phyloP scores from a whole-genome alignment of 2,797 vertebrate species.

The Propithecus deckenii region DNA sequence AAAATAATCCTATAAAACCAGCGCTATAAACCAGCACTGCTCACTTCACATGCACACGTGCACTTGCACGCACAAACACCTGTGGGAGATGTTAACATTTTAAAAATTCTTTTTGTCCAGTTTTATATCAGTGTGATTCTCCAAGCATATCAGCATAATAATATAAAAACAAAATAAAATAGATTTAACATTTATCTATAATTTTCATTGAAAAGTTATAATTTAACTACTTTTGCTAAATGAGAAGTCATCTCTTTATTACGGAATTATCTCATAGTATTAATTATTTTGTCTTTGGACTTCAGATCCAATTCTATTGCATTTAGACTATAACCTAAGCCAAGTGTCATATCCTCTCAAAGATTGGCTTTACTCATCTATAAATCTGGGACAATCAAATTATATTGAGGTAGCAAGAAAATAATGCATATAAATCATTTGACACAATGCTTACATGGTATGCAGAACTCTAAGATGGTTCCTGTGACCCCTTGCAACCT shows the following conservation, averaged over 20 bases:
- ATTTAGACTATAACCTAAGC: not conserved
- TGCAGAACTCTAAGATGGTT: not conserved
- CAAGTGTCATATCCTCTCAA: not conserved
- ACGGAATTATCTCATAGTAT: not conserved
- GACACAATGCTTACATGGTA: not conserved
- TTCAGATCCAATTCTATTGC: not conserved
- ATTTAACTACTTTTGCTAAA: not conserved
- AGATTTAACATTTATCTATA: not conserved
- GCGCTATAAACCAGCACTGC: not conserved
- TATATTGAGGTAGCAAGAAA: not conserved
- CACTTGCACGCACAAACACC: rapidly evolving
- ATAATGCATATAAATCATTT: not conserved
- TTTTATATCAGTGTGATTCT: not conserved
- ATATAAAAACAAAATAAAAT: not conserved
- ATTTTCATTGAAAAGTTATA: not conserved
- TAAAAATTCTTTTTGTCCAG: not conserved
- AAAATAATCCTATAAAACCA: not conserved
- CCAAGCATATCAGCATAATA: not conserved
- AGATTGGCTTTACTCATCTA: not conserved
- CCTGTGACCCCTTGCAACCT: not conserved
- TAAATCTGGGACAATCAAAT: not conserved
- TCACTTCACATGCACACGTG: not conserved
- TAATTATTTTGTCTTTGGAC: not conserved
- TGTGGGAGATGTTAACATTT: not conserved
- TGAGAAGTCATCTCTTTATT: not conserved